Evolutionary conservation across 2,797 vertebrate genomes (phyloP), one percentile per base, ranked within the genome.

Genomic region (Catostomus latipinnis): DNA sequence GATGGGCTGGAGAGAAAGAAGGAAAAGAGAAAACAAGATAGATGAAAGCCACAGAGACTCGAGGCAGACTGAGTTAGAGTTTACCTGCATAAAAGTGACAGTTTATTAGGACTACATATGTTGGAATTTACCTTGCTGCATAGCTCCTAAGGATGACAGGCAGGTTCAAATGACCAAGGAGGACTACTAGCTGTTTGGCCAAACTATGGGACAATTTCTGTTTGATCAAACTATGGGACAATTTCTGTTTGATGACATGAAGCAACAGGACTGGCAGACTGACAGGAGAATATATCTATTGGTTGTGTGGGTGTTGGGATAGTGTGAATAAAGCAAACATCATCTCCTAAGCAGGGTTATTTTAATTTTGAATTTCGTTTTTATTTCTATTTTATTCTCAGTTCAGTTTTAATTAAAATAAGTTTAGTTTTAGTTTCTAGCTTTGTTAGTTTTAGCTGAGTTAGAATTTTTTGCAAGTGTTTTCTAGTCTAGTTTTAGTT

Each of bases 51-150:
- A 13, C 9, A 6, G 6, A n/a, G 12, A 6, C 73, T 76, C 67
- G 4, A 63, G 48, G 53, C 71, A 73, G 12, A 68, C 53, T 18
- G 49, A 66, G 61, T 78, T 75, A 74, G 71, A 67, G 77, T 81
- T 81, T 76, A 69, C 68, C 71, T 76, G 75, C 68, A 63, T 76
- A 58, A 74, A 79, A 79, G 57, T 83, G 81, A 83, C 72, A 83
- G 81, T 74, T 75, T 81, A 85, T 80, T 83, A 72, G 46, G 48
- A 63, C 67, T 58, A 82, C 81, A 82, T 69, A 49, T 18, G 67
- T 56, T 50, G 66, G 78, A 75, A 83, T 83, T 78, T 81, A 74
- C 68, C 58, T 78, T 68, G 74, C 54, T 68, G 4, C 62, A 54
- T 3, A 34, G 34, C 34, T 78, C 52, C 34, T 9, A 11, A 56